Conservation (phyloP, 2,113 vertebrate species). For the Channa argus region DNA sequence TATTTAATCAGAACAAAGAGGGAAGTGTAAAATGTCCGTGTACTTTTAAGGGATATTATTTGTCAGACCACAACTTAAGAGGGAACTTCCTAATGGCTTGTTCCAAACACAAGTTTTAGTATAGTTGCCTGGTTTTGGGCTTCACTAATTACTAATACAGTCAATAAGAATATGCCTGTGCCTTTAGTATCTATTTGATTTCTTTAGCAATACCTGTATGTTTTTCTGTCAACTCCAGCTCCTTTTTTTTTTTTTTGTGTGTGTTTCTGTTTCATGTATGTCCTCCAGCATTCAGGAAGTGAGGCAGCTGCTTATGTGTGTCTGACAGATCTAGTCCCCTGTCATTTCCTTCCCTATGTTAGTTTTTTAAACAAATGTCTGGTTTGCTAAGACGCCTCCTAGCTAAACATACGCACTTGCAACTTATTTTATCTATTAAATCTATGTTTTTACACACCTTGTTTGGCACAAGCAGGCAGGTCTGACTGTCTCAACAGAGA, state of each 20-base stretch:
- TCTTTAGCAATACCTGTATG: neutral
- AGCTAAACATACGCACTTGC: too few relatives aligned
- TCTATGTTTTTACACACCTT: too few relatives aligned
- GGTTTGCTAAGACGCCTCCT: too few relatives aligned
- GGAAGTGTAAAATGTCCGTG: neutral
- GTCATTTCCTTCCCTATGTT: slow-evolving; percentile 21
- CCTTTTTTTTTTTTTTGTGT: too few relatives aligned
- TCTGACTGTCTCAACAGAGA: too few relatives aligned
- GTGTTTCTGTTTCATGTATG: neutral
- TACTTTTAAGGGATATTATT: neutral
- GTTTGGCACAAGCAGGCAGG: too few relatives aligned
- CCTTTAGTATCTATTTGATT: neutral
- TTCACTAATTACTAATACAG: neutral
- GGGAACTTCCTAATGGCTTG: neutral
- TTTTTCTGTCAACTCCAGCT: too few relatives aligned
- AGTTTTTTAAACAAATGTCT: slow-evolving; percentile 3
- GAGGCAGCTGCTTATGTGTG: slow-evolving; percentile 31
- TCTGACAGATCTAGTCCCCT: slow-evolving; percentile 7
- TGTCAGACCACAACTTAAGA: too few relatives aligned
- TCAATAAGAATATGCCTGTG: neutral
- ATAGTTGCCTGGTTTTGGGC: neutral
- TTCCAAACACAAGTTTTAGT: too few relatives aligned
- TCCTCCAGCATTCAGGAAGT: slow-evolving; percentile 37
- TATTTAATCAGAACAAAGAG: neutral
- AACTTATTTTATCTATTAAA: too few relatives aligned